Percentiles rank a stretch among this genome's conserved stretches.
Evolutionary conservation across 2,888 invertebrate species (phyloP).

Genomic region (Orthosia gothica): DNA sequence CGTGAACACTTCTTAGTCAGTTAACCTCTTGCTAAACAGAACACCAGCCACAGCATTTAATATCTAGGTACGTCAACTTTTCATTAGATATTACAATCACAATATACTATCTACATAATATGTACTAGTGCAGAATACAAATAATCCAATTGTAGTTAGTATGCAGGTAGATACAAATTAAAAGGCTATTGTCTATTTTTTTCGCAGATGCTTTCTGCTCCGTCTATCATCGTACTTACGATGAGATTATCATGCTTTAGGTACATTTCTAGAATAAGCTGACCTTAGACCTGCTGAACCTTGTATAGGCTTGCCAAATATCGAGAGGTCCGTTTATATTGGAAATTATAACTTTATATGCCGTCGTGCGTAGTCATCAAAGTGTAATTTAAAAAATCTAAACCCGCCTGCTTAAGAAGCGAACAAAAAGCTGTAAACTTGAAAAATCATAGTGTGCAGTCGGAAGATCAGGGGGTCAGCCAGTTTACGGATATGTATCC

Average conservation of each 20-base stretch:
- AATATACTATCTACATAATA: background rate
- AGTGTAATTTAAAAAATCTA: too few relatives aligned
- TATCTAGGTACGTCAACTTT: background rate
- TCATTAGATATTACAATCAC: background rate
- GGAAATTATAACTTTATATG: background rate
- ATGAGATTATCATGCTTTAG: background rate
- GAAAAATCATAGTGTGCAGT: too few relatives aligned
- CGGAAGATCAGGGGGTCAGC: too few relatives aligned
- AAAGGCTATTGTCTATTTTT: constrained; percentile 47
- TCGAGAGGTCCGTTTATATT: background rate
- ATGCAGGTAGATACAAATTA: constrained; percentile 27
- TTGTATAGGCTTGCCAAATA: background rate
- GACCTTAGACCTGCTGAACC: background rate
- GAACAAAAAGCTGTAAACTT: too few relatives aligned
- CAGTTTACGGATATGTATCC: too few relatives aligned
- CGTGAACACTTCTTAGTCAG: constrained; percentile 1
- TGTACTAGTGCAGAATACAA: background rate
- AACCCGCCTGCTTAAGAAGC: too few relatives aligned
- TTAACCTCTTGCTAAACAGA: background rate
- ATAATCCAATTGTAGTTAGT: constrained; percentile 11
- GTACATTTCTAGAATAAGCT: background rate
- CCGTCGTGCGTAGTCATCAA: too few relatives aligned
- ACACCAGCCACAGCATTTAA: background rate
- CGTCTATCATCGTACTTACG: background rate
- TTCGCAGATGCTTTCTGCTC: constrained; percentile 34